phyloP scores from a whole-genome alignment of 2,888 invertebrate genomes.

The Acleris emargana region DNA sequence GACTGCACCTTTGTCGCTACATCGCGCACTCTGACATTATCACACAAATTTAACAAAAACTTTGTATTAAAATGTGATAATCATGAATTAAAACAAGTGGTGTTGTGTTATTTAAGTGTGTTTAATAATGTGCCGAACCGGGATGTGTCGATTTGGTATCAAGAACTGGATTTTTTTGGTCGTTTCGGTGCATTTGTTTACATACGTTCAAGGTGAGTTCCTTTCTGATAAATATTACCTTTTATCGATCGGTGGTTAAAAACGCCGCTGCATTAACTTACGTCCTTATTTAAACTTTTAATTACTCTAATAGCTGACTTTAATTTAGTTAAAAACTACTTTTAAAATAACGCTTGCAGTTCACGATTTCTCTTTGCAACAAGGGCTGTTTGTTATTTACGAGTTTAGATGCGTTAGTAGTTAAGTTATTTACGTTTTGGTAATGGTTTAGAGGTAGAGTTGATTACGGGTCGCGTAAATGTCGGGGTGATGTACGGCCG shows the following conservation, averaged over 20 bases:
- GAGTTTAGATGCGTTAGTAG: conserved; percentile 47
- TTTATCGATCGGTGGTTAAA: conserved; percentile 64
- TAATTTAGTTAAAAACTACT: conserved; percentile 6
- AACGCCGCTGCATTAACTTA: conserved; percentile 13
- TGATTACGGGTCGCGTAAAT: conserved; percentile 50
- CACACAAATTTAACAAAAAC: conserved; percentile 58
- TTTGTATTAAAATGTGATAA: conserved; percentile 80
- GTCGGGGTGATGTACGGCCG: conserved; percentile 40
- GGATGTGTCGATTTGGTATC: conserved; percentile 72
- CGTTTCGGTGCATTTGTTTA: conserved; percentile 78
- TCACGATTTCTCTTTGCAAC: conserved; percentile 30
- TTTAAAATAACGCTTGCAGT: conserved; percentile 18
- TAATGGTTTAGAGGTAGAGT: conserved; percentile 54
- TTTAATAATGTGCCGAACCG: conserved; percentile 78
- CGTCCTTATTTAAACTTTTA: not conserved
- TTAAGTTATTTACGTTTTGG: conserved; percentile 50
- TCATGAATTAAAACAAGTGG: conserved; percentile 78
- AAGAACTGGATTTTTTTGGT: conserved; percentile 81
- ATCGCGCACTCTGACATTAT: conserved; percentile 52
- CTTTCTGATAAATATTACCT: conserved; percentile 71
- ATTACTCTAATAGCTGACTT: not conserved
- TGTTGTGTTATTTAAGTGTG: conserved; percentile 68
- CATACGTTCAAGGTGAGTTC: conserved; percentile 80
- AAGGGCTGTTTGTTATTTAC: conserved; percentile 43
- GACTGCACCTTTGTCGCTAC: conserved; percentile 55